Conservation (phyloP, 2,113 vertebrate species). For the Glaucidium brasilianum region DNA sequence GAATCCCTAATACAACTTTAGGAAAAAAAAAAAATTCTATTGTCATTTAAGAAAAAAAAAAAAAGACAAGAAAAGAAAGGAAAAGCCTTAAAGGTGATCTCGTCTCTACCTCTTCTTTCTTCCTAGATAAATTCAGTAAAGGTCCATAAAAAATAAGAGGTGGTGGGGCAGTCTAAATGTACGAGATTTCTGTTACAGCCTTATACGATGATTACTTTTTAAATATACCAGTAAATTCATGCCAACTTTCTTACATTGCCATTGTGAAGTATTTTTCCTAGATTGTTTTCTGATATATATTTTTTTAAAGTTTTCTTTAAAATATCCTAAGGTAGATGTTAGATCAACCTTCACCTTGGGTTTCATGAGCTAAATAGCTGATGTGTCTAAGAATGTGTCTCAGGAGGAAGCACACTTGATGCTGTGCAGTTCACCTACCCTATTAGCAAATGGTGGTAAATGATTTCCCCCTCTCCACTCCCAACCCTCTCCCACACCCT, state of each 20-base stretch:
- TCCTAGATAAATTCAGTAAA: neutral
- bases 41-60: slow-evolving; percentile 76
- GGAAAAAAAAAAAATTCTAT: slow-evolving; percentile 78
- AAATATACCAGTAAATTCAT: neutral
- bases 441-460: slow-evolving; percentile 12
- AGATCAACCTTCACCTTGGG: slow-evolving; percentile 17
- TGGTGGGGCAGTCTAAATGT: neutral
- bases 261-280: neutral
- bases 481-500: neutral
- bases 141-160: neutral
- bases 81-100: slow-evolving; percentile 69
- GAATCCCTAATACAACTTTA: slow-evolving; percentile 87
- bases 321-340: neutral
- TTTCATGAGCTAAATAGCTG: slow-evolving; percentile 41
- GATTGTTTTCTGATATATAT: neutral
- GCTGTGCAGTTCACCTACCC: neutral
- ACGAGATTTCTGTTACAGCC: neutral
- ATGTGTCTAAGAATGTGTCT: slow-evolving; percentile 18
- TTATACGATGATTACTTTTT: neutral
- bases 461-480: neutral
- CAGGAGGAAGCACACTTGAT: neutral
- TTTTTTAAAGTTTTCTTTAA: neutral
- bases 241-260: neutral
- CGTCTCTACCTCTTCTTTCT: neutral
- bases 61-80: slow-evolving; percentile 16